These are phyloP conservation scores for Lota lota DNA, from an alignment of 2,113 vertebrate genomes.

Conservation along the genomic window DNA sequence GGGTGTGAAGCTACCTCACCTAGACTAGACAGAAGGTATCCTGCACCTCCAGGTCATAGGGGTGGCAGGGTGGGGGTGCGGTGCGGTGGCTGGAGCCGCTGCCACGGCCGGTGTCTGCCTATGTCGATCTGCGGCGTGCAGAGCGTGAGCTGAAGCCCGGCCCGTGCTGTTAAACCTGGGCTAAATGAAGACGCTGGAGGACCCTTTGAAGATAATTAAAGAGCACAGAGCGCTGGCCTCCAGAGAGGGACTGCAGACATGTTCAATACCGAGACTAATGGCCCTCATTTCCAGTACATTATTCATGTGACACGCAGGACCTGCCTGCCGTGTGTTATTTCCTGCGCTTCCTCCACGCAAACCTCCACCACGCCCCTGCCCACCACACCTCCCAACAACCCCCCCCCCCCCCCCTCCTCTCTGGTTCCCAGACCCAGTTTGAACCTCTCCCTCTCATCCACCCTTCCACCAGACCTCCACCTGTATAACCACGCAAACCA, in stretches of 20 bases:
- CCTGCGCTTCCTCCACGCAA: constrained; percentile 23
- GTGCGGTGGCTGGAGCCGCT: not conserved
- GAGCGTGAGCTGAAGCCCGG: constrained; percentile 53
- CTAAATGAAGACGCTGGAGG: constrained; percentile 70
- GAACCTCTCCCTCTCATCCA: too few species aligned
- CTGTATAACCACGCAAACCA: not conserved
- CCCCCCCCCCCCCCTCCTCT: constrained; percentile 1
- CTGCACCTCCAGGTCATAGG: too few species aligned
- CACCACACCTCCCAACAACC: constrained; percentile 40
- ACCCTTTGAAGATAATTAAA: constrained; percentile 77
- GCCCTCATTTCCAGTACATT: constrained; percentile 75
- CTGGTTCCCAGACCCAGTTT: too few species aligned
- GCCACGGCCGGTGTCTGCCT: constrained; percentile 17
- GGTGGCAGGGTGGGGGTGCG: too few species aligned
- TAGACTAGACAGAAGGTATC: too few species aligned
- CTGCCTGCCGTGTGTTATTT: constrained; percentile 42
- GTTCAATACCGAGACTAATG: constrained; percentile 76
- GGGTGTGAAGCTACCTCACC: too few species aligned
- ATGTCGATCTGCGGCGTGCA: constrained; percentile 18
- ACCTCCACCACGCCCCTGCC: constrained; percentile 6
- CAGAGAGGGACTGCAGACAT: constrained; percentile 65
- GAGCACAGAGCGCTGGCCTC: constrained; percentile 71
- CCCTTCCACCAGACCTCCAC: constrained; percentile 7
- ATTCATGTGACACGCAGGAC: constrained; percentile 72
- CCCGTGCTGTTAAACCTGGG: constrained; percentile 63